Conservation (phyloP, 2,113 vertebrate species). For the Potamarius usumacintae region DNA sequence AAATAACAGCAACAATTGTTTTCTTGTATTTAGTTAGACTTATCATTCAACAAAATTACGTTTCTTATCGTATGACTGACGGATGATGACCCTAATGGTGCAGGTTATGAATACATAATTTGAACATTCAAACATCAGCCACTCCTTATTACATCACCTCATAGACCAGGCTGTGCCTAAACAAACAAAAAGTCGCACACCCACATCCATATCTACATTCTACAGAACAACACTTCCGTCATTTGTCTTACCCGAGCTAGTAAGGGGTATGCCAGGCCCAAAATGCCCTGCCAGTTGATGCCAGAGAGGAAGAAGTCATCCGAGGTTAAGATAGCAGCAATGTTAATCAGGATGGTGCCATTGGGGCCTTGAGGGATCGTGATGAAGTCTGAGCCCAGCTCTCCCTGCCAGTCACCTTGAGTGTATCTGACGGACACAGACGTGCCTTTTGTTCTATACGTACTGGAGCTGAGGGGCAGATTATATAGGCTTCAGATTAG, state of each 20-base stretch:
- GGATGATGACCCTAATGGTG: neutral
- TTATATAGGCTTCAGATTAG: neutral
- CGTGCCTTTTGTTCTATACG: conserved; percentile 72
- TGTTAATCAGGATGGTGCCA: conserved; percentile 78
- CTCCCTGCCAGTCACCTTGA: conserved; percentile 91
- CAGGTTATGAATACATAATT: neutral
- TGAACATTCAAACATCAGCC: conserved; percentile 1
- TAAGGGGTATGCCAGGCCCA: conserved; percentile 86
- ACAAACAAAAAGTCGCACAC: conserved; percentile 8
- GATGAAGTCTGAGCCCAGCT: conserved; percentile 83
- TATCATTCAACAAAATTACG: neutral
- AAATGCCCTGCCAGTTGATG: conserved; percentile 93
- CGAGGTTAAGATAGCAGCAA: conserved; percentile 86
- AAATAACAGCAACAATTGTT: conserved; percentile 27
- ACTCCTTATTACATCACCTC: neutral
- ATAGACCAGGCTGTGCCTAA: neutral
- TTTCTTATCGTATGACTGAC: too few relatives aligned
- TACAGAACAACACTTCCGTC: neutral
- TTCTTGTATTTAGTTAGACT: neutral
- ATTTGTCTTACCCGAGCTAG: conserved; percentile 84
- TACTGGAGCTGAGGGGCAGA: conserved; percentile 77
- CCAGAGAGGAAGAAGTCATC: conserved; percentile 91
- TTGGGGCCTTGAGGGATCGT: conserved; percentile 84
- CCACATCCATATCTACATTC: neutral
- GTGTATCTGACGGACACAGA: conserved; percentile 88